Evolutionary conservation across 1,140 invertebrate species (phyloP), one percentile per base, ranked within the genome.

Genomic region (Plectrocnemia conspersa): DNA sequence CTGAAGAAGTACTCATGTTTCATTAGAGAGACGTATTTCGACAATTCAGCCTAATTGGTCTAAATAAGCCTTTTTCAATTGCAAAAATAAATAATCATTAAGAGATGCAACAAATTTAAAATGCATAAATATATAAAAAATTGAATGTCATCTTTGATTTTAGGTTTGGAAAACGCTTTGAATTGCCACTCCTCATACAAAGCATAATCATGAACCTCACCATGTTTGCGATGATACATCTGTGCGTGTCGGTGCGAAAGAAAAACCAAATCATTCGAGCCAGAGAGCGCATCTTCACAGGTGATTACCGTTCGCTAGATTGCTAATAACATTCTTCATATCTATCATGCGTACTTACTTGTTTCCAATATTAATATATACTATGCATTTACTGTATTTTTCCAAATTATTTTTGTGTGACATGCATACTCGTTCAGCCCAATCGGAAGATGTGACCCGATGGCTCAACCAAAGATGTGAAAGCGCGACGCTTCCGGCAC

Each of bases 131-230:
- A n/a, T n/a, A n/a, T n/a, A n/a, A n/a, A n/a, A n/a, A n/a, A n/a
- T n/a, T n/a, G n/a, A n/a, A n/a, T n/a, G n/a, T n/a, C n/a, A n/a
- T n/a, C n/a, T 44, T 5, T n/a, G 10, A 22, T 79, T 79, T 46
- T 72, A 98, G 95, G 95, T 98, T 98, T 84, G 96, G 95, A 42
- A 94, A 93, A 74, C 85, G 83, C 59, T 99, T 93, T 81, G 95
- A 99, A 75, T 74, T 89, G 66, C 94, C 96, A 56, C 76, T 99
- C 58, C 79, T 99, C 50, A 79, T 95, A 46, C 97, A 99, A 80
- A 97, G 93, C 77, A 82, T 98, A 67, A 83, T 99, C 21, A 99
- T 99, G 96, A 97, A 94, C 68, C 68, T 89, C 22, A 88, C 92
- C 57, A 99, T 99, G 97, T 82, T 98, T 67, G 76, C 85, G 18